Percentiles rank a stretch among this genome's conserved stretches.
Evolutionary conservation across 2,797 vertebrate species (phyloP).

Genomic region (Toxotes lorentzi): DNA sequence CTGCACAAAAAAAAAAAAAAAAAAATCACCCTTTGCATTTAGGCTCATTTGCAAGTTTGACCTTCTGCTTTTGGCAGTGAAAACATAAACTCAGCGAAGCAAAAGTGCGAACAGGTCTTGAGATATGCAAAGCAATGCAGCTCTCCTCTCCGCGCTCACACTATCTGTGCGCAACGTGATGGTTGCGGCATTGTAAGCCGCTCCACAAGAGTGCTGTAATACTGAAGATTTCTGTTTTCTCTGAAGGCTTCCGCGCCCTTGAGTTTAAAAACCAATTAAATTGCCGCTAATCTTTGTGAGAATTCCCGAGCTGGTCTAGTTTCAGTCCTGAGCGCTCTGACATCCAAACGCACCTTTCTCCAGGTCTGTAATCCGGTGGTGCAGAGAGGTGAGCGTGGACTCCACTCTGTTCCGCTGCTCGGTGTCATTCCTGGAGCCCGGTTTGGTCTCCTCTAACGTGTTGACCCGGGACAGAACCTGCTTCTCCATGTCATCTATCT

Average conservation of each 20-base stretch:
- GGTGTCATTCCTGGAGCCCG: slow-evolving; percentile 88
- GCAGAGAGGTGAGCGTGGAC: slow-evolving; percentile 93
- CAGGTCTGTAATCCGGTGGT: slow-evolving; percentile 96
- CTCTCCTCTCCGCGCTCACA: slow-evolving; percentile 46
- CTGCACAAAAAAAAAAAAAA: background rate
- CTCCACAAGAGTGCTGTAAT: background rate
- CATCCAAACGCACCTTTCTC: slow-evolving; percentile 91
- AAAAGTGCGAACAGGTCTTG: slow-evolving; percentile 55
- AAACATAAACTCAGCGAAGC: slow-evolving; percentile 29
- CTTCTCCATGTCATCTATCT: slow-evolving; percentile 97
- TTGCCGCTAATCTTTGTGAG: background rate
- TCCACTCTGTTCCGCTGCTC: slow-evolving; percentile 94
- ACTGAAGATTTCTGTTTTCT: background rate
- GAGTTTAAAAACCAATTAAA: background rate
- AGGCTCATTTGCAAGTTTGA: background rate
- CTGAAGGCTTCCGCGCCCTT: too few species aligned
- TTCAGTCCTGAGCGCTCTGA: slow-evolving; percentile 7
- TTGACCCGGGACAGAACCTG: slow-evolving; percentile 96
- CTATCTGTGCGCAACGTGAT: slow-evolving; percentile 57
- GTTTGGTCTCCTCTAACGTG: slow-evolving; percentile 92
- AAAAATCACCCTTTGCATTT: background rate
- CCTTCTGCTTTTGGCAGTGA: background rate
- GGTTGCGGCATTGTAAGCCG: slow-evolving; percentile 70
- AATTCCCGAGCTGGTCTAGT: background rate
- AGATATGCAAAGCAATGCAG: slow-evolving; percentile 85